Percentiles rank a stretch among this genome's conserved stretches.
Evolutionary conservation across 2,888 invertebrate species (phyloP).

Genomic region (Alviniconcha strummeri): DNA sequence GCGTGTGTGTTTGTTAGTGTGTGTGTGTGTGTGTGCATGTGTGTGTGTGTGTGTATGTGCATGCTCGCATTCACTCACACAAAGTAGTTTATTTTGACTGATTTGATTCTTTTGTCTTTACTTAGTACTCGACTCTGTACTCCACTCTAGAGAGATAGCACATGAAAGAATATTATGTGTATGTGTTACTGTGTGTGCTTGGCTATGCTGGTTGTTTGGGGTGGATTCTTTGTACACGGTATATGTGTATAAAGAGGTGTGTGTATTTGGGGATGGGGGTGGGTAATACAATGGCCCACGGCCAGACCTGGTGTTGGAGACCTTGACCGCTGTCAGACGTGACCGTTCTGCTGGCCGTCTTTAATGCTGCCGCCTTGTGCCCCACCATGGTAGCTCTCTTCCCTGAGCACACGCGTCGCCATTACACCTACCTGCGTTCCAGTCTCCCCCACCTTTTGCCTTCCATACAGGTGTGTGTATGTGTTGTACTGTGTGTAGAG

Average conservation of each 20-base stretch:
- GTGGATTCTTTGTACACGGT: no score
- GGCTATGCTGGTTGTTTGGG: no score
- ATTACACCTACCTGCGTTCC: conserved; percentile 94
- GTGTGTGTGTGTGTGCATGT: not conserved
- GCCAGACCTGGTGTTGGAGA: not conserved
- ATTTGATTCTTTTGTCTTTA: no score
- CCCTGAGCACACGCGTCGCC: conserved; percentile 92
- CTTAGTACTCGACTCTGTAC: no score
- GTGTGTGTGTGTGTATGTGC: not conserved
- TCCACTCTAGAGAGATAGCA: no score
- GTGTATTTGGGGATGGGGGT: no score
- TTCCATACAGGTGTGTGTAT: conserved; percentile 75
- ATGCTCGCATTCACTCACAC: not conserved
- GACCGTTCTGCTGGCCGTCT: conserved; percentile 91
- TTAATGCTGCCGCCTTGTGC: conserved; percentile 94
- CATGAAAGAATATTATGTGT: no score
- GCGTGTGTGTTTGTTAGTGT: not conserved
- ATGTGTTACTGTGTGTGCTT: no score
- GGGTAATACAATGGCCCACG: no score
- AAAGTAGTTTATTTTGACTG: no score
- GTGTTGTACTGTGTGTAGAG: conserved; percentile 73
- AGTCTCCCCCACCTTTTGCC: conserved; percentile 95
- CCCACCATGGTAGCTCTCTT: conserved; percentile 93
- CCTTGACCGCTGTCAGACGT: conserved; percentile 76
- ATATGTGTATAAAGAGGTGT: no score